Base-by-base conservation (phyloP, 2,888 invertebrate species). In the Carterocephalus palaemon region DNA sequence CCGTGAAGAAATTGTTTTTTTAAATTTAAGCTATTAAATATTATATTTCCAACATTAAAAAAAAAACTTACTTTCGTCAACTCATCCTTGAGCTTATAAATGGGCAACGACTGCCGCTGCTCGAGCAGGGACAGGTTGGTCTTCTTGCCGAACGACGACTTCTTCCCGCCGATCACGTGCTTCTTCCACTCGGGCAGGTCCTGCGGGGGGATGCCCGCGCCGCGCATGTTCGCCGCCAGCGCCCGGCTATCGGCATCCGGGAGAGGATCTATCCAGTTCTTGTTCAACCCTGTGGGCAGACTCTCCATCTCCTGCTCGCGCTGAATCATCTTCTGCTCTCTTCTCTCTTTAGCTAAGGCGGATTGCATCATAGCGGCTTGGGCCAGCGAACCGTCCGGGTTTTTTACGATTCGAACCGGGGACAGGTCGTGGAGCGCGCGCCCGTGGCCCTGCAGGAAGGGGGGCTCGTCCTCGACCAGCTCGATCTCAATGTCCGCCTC, bases 361-460 rank as follows among this genome's bases (percentile, higher is more conserved):
- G 95, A 96, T 76, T 99, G 99, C 98, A 98, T 99, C 96, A 99
- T 98, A 0, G 99, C 99, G 0, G 99, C 98, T 76, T 99, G 99
- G 0, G 99, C 99, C 12, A 99, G 80, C 0, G 98, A 98, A 0
- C 99, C 99, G 75, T 99, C 99, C 0, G 99, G 99, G 88, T 99
- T 99, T 86, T 98, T 98, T 0, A 99, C 97, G 54, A 99, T 98
- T 54, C 94, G 84, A 2, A 98, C 97, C 0, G 98, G 98, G 46
- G 96, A 97, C 2, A 98, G 88, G 70, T 98, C 98, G 54, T 97
- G 95, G 0, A 96, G 77, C 0, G 96, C 95, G 52, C 98, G 88
- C 0, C 98, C 97, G 70, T 97, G 93, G n/a, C 97, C 95, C 47
- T 94, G 92, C 1, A 99, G 87, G 81, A 99, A 99, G 0, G 99